Conservation (phyloP, 2,888 invertebrate genomes). For the Leptopilina drosophilae region DNA sequence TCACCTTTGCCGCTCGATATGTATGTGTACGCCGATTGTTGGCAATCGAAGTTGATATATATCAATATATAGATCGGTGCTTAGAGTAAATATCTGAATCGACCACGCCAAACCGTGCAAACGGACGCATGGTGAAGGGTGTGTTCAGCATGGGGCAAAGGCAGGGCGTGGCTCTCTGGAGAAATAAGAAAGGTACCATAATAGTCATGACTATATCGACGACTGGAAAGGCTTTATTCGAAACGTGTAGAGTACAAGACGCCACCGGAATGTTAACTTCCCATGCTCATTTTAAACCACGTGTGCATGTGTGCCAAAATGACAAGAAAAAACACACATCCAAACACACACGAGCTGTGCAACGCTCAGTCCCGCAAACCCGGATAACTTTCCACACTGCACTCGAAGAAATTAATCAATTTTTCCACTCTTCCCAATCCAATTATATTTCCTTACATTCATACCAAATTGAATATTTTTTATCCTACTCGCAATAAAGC, state of each 20-base stretch:
- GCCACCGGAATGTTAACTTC: slow-evolving; percentile 73
- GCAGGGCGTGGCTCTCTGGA: slow-evolving; percentile 73
- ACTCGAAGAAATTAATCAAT: too few species aligned
- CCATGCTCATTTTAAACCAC: slow-evolving; percentile 61
- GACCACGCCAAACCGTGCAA: slow-evolving; percentile 46
- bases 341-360: background rate
- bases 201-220: slow-evolving; percentile 58
- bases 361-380: background rate
- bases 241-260: slow-evolving; percentile 49
- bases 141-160: slow-evolving; percentile 62
- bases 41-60: slow-evolving; percentile 22
- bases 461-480: too few species aligned
- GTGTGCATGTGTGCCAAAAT: slow-evolving; percentile 19
- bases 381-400: background rate
- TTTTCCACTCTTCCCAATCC: too few species aligned
- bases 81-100: slow-evolving; percentile 33
- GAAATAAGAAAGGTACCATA: slow-evolving; percentile 73
- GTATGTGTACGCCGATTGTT: background rate
- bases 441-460: too few species aligned
- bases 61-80: slow-evolving; percentile 26
- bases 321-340: background rate
- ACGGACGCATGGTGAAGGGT: slow-evolving; percentile 65
- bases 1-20: slow-evolving; percentile 23
- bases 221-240: slow-evolving; percentile 64
- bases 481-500: background rate